Evolutionary conservation across 1,140 invertebrate species (phyloP).

Genomic region (Cydia pomonella): DNA sequence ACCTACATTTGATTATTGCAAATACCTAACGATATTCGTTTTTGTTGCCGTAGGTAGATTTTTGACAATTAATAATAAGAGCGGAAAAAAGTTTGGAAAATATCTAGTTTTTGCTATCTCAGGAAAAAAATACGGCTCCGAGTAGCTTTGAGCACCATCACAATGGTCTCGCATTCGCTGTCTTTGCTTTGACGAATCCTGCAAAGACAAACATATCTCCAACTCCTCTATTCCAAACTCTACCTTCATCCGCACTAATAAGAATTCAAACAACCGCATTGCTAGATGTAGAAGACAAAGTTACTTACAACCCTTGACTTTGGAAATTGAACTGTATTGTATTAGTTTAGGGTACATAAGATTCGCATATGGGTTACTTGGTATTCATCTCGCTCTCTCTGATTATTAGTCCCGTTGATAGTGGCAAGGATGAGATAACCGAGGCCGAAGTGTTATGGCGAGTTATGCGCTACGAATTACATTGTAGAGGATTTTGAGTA

Average conservation of each 20-base stretch:
- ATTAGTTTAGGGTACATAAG: neutral
- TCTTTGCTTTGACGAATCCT: conserved; percentile 30
- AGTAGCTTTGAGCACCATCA: conserved; percentile 16
- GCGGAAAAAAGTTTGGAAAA: neutral
- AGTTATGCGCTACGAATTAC: conserved; percentile 25
- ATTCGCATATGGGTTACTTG: neutral
- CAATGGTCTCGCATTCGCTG: conserved; percentile 29
- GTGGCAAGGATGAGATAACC: conserved; percentile 29
- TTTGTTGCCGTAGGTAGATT: no score
- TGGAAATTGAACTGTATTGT: neutral
- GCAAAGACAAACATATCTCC: conserved; percentile 4
- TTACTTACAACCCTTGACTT: neutral
- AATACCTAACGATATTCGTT: no score
- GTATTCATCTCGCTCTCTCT: conserved; percentile 26
- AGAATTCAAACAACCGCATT: neutral
- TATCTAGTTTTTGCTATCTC: conserved; percentile 14
- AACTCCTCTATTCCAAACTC: neutral
- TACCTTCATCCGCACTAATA: neutral
- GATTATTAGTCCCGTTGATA: conserved; percentile 32
- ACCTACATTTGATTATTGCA: no score
- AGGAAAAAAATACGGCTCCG: conserved; percentile 19
- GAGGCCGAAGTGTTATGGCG: conserved; percentile 16
- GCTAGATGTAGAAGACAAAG: neutral
- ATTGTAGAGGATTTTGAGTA: conserved; percentile 18
- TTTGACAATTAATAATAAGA: no score